These are phyloP conservation scores for Argyrosomus regius DNA, from an alignment of 2,797 vertebrate species.

Conservation along the genomic window DNA sequence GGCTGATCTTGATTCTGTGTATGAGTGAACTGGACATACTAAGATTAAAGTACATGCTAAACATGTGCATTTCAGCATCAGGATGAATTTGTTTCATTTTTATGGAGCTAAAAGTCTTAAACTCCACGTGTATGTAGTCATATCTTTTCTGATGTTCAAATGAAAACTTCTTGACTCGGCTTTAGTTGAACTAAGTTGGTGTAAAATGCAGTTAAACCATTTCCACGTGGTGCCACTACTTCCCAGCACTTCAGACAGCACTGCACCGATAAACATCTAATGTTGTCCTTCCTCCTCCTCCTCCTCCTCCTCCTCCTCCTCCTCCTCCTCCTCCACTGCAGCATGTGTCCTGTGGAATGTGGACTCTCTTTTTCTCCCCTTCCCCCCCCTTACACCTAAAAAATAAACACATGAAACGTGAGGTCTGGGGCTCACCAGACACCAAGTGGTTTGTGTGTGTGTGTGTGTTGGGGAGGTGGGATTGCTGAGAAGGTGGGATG, in stretches of 20 bases:
- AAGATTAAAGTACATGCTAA: background rate
- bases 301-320: slow-evolving; percentile 16
- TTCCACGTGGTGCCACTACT: slow-evolving; percentile 45
- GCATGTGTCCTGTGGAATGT: slow-evolving; percentile 71
- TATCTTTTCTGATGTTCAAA: background rate
- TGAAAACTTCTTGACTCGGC: background rate
- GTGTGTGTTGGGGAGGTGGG: slow-evolving; percentile 9
- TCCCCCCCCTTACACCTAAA: slow-evolving; percentile 26
- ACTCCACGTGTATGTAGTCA: no score
- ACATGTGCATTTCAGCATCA: background rate
- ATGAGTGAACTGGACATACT: background rate
- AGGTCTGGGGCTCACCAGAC: slow-evolving; percentile 44
- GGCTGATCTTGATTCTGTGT: background rate
- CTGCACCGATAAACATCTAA: slow-evolving; percentile 39
- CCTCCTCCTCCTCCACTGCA: background rate
- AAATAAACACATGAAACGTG: slow-evolving; percentile 72
- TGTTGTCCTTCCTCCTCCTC: slow-evolving; percentile 29
- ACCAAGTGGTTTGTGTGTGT: slow-evolving; percentile 14
- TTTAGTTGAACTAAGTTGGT: slow-evolving; percentile 5
- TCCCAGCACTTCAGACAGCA: slow-evolving; percentile 32
- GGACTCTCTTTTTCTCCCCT: background rate
- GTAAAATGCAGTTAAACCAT: slow-evolving; percentile 34
- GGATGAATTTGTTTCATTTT: background rate
- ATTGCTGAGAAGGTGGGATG: slow-evolving; percentile 41
- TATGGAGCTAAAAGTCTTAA: no score